A percentile compares a stretch with the other conserved stretches of the same genome.
Evolutionary conservation across 1,140 invertebrate species (phyloP).

Genomic region (Nomia melanderi): DNA sequence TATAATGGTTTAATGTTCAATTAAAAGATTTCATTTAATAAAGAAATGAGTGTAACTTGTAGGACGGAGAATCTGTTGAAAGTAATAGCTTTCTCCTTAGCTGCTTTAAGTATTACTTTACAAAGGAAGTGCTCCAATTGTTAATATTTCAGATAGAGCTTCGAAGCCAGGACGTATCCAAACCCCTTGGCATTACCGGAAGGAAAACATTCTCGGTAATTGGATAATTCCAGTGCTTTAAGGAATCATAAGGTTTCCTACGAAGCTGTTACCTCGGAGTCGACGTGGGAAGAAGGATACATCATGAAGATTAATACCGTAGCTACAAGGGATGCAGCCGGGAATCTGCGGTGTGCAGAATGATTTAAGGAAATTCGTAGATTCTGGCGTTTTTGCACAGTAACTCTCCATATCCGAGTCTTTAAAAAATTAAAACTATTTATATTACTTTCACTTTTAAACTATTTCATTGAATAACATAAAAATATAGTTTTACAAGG

Average conservation of each 20-base stretch:
- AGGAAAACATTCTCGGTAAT: slow-evolving; percentile 37
- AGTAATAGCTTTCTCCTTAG: too few relatives aligned
- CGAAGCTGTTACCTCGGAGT: slow-evolving; percentile 26
- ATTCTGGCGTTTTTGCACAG: neutral
- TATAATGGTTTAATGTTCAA: too few relatives aligned
- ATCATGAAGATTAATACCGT: slow-evolving; percentile 18
- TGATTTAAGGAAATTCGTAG: slow-evolving; percentile 21
- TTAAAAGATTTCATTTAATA: too few relatives aligned
- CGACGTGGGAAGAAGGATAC: slow-evolving; percentile 45
- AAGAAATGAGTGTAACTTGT: too few relatives aligned
- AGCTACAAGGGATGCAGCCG: slow-evolving; percentile 1
- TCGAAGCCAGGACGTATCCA: neutral
- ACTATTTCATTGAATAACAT: too few relatives aligned
- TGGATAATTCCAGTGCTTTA: slow-evolving; percentile 47
- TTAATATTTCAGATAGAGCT: neutral
- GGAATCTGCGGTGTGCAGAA: slow-evolving; percentile 11
- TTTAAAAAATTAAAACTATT: neutral
- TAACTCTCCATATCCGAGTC: neutral
- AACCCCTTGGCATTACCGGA: neutral
- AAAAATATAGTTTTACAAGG: too few relatives aligned
- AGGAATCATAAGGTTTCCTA: slow-evolving; percentile 36
- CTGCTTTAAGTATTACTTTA: too few relatives aligned
- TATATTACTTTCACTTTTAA: neutral
- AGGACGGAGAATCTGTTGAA: too few relatives aligned
- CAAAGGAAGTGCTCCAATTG: neutral